These are phyloP conservation scores for Fabriciana adippe DNA, from an alignment of 2,888 invertebrate species.

Conservation along the genomic window DNA sequence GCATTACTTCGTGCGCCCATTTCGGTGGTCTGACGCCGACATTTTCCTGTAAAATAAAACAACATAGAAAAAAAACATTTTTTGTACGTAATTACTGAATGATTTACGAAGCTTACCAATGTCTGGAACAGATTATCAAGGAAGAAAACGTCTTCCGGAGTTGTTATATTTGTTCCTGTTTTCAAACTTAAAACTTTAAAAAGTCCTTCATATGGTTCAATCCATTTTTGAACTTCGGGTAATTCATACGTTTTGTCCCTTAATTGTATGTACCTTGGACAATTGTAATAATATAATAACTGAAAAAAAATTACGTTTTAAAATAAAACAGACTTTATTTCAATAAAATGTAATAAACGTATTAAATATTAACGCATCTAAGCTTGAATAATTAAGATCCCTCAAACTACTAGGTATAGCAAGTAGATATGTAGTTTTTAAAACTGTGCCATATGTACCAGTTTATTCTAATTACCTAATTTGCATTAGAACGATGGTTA, in stretches of 20 bases:
- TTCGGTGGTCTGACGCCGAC: conserved; percentile 63
- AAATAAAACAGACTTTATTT: conserved; percentile 17
- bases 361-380: background rate
- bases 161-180: conserved; percentile 66
- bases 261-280: conserved; percentile 63
- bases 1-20: conserved; percentile 68
- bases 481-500: conserved; percentile 15
- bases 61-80: background rate
- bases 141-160: conserved; percentile 68
- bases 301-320: conserved; percentile 47
- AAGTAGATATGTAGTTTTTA: background rate
- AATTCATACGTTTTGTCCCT: conserved; percentile 56
- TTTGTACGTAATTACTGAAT: background rate
- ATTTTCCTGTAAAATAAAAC: conserved; percentile 59
- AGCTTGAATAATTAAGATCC: background rate
- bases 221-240: conserved; percentile 55
- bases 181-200: conserved; percentile 57
- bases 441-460: background rate
- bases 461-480: conserved; percentile 21
- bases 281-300: conserved; percentile 77
- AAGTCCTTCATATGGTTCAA: conserved; percentile 58
- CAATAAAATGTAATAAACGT: background rate
- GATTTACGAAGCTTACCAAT: conserved; percentile 55
- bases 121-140: conserved; percentile 76
- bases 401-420: conserved; percentile 1